phyloP scores from a whole-genome alignment of 2,113 vertebrate genomes.

The Eurystomus gularis region DNA sequence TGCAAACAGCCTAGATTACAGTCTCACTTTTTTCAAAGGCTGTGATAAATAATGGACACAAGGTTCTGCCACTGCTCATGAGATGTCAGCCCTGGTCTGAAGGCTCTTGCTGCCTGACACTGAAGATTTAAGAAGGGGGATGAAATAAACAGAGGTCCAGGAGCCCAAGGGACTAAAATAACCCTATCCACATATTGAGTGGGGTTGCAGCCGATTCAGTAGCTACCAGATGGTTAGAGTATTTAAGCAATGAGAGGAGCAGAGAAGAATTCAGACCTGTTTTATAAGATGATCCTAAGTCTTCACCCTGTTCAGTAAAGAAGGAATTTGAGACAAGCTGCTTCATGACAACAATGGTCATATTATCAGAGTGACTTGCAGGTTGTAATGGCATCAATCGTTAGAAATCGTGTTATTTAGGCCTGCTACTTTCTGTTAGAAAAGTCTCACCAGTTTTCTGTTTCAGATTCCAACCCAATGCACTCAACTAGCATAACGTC shows the following conservation, averaged over 20 bases:
- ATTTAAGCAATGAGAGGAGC: not conserved
- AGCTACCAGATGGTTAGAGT: not conserved
- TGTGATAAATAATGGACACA: not conserved
- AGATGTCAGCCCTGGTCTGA: not conserved
- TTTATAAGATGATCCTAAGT: not conserved
- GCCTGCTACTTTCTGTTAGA: not conserved
- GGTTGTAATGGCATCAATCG: not conserved
- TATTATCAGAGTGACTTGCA: not conserved
- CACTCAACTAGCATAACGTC: not conserved
- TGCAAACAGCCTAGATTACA: not conserved
- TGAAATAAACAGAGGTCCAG: not conserved
- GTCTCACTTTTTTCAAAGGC: not conserved
- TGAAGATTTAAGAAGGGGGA: not conserved
- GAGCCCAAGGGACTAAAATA: not conserved
- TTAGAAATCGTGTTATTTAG: not conserved
- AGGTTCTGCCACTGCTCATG: not conserved
- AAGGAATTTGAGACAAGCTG: not conserved
- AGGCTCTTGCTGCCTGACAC: not conserved
- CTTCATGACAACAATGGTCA: not conserved
- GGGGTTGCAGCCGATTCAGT: not conserved
- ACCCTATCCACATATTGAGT: not conserved
- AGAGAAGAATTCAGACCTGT: not conserved
- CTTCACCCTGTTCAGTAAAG: not conserved
- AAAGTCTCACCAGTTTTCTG: conserved; percentile 3
- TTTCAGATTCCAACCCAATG: conserved; percentile 1